Base-by-base conservation (phyloP, 2,797 vertebrate species). In the Sciurus vulgaris region DNA sequence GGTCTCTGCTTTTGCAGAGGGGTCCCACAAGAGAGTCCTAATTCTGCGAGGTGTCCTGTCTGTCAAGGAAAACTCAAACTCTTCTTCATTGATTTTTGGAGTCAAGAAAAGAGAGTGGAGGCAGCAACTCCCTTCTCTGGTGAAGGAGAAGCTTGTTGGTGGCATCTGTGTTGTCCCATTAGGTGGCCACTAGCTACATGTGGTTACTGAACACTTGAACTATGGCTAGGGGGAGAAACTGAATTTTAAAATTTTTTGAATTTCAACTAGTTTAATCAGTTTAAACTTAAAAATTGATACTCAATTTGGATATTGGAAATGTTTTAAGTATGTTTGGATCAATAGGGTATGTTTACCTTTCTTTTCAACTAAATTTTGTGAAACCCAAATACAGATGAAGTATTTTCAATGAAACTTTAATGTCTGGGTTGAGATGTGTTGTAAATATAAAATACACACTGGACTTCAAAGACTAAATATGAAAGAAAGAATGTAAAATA, bases 241-340 rank as follows among this genome's bases (percentile, higher is more conserved):
- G 38, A 54, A 30, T 51, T 93, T 82, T 70, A 51, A 65, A 44
- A 35, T 76, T 65, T 74, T n/a, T 82, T 72, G 61, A 35, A 84
- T 70, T 93, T 91, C 35, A 89, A 38, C 77, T 30, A 92, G 83
- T 44, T 88, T 82, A 54, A 81, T 61, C 12, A 61, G 33, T 33
- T 86, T 78, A 72, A 69, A 74, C 51, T 51, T 61, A 63, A 77
- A 69, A 74, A 73, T 26, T 1, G 7, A 30, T 18, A 54, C 11
- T 47, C 2, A 0, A 35, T 51, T 92, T 63, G 38, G 44, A 87
- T 56, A 30, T 17, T 59, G 18, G 65, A 65, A 78, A 73, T 47
- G 44, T 76, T 81, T 44, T 35, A 38, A 74, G 24, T n/a, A 41
- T 72, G 51, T 84, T 61, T 88, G 22, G 30, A 7, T 69, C 9